phyloP scores from a whole-genome alignment of 2,888 invertebrate genomes.

The Periphyllus acericola region DNA sequence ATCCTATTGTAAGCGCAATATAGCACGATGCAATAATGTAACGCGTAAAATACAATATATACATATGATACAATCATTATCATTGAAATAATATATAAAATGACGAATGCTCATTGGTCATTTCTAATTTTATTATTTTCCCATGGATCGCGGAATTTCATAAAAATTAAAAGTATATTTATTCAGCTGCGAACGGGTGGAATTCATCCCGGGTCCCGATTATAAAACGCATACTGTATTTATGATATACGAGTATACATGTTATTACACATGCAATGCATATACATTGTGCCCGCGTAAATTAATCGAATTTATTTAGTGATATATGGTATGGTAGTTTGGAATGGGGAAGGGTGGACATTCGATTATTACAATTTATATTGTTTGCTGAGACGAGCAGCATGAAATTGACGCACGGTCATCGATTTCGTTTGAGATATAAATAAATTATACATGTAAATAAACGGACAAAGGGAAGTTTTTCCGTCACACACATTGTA shows the following conservation, averaged over 20 bases:
- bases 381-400: not conserved
- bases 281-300: not conserved
- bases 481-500: not conserved
- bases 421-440: not conserved
- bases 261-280: not conserved
- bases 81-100: not conserved
- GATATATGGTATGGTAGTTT: not conserved
- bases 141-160: not conserved
- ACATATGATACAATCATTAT: not conserved
- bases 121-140: not conserved
- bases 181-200: not conserved
- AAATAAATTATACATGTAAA: not conserved
- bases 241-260: not conserved
- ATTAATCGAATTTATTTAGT: not conserved
- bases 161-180: not conserved
- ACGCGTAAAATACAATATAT: not conserved
- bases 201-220: not conserved
- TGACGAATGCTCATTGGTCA: not conserved
- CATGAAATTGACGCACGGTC: not conserved
- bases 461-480: not conserved
- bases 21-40: not conserved
- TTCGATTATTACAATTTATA: not conserved
- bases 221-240: not conserved
- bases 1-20: not conserved
- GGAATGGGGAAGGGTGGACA: not conserved